phyloP scores from a whole-genome alignment of 2,888 invertebrate species.

The Dichetophora obliterata region DNA sequence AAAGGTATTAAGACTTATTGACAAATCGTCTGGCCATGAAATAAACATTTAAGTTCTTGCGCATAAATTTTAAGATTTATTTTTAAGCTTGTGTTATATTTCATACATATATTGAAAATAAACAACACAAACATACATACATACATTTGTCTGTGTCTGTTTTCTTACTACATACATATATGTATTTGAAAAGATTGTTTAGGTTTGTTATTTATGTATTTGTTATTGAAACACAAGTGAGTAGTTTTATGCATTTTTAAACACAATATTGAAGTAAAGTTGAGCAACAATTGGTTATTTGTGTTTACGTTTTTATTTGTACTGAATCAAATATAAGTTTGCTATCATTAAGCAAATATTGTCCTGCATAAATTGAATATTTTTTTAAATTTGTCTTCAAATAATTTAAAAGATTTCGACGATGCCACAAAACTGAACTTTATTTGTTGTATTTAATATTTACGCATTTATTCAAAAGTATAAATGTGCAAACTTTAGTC shows the following conservation, averaged over 20 bases:
- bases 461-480: too few relatives aligned
- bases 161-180: too few relatives aligned
- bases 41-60: background rate
- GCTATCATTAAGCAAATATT: background rate
- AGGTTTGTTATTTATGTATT: too few relatives aligned
- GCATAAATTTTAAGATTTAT: background rate
- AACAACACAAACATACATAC: background rate
- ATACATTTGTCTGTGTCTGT: background rate
- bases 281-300: background rate
- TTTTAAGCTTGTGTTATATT: background rate
- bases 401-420: constrained; percentile 10
- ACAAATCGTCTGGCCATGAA: background rate
- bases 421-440: too few relatives aligned
- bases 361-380: background rate
- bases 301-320: too few relatives aligned
- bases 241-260: background rate
- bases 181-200: too few relatives aligned
- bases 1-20: background rate
- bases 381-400: constrained; percentile 21
- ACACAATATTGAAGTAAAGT: background rate
- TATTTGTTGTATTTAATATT: too few relatives aligned
- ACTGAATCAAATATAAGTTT: background rate
- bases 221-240: too few relatives aligned
- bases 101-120: too few relatives aligned
- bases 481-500: too few relatives aligned